These are phyloP conservation scores for Terrapene triunguis DNA, from an alignment of 2,113 vertebrate species.

Conservation along the genomic window DNA sequence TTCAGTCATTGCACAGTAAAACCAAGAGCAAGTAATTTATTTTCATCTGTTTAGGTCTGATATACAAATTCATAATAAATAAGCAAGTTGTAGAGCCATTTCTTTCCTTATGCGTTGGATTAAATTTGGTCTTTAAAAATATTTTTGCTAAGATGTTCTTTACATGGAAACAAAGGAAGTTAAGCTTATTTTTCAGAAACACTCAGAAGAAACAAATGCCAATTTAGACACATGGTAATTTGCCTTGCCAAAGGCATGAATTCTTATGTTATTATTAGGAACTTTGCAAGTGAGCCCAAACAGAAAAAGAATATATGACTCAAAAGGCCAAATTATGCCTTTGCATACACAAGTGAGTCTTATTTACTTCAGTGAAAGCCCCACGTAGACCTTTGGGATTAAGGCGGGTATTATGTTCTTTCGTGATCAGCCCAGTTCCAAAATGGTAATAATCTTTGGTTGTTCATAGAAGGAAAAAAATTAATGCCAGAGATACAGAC, in stretches of 20 bases:
- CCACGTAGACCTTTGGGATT: background rate
- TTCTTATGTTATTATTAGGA: background rate
- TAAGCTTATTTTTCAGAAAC: background rate
- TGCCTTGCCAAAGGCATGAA: background rate
- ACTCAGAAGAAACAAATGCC: background rate
- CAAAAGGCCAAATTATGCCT: background rate
- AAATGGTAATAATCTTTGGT: background rate
- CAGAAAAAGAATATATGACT: background rate
- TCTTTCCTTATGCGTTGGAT: background rate
- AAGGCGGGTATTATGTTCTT: background rate
- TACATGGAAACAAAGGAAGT: background rate
- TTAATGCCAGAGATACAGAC: background rate
- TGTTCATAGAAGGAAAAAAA: background rate
- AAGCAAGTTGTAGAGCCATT: background rate
- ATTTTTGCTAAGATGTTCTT: background rate
- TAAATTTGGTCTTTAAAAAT: background rate
- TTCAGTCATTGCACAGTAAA: background rate
- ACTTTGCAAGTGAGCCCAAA: background rate
- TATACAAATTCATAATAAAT: background rate
- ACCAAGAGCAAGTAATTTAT: background rate
- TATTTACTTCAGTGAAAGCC: background rate
- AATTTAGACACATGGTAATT: background rate
- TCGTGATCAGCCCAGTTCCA: background rate
- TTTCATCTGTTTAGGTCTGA: background rate
- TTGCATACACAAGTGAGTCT: background rate